These are phyloP conservation scores for Pavo muticus DNA, from an alignment of 2,113 vertebrate species.

Conservation along the genomic window DNA sequence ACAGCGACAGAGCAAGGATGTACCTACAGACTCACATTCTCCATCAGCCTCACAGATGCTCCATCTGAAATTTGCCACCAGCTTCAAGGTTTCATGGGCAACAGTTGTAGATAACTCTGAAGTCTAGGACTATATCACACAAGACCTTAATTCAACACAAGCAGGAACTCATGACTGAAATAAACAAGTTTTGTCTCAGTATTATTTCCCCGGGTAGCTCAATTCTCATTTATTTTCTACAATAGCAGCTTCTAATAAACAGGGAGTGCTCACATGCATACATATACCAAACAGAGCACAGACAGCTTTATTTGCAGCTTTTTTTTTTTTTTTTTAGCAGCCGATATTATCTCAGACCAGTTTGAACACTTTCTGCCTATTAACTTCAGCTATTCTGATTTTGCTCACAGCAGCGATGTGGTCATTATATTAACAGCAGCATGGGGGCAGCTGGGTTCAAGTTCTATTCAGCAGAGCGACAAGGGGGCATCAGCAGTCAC, in stretches of 20 bases:
- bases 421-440: constrained; percentile 43
- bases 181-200: neutral
- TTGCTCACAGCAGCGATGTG: neutral
- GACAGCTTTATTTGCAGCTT: neutral
- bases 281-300: neutral
- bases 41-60: neutral
- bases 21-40: rapidly evolving
- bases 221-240: neutral
- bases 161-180: neutral
- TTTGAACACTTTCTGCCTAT: constrained; percentile 5
- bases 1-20: neutral
- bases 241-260: constrained; percentile 3
- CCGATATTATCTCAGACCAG: neutral
- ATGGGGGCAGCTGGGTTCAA: neutral
- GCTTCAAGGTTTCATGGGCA: neutral
- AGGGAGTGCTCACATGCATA: neutral
- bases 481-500: neutral
- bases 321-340: neutral
- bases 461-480: neutral
- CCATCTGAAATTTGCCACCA: neutral
- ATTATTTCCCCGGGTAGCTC: neutral
- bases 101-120: neutral
- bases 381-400: constrained; percentile 1
- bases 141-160: neutral
- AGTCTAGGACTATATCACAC: neutral